Conservation (phyloP, 1,140 invertebrate species). For the Dinoponera quadriceps region DNA sequence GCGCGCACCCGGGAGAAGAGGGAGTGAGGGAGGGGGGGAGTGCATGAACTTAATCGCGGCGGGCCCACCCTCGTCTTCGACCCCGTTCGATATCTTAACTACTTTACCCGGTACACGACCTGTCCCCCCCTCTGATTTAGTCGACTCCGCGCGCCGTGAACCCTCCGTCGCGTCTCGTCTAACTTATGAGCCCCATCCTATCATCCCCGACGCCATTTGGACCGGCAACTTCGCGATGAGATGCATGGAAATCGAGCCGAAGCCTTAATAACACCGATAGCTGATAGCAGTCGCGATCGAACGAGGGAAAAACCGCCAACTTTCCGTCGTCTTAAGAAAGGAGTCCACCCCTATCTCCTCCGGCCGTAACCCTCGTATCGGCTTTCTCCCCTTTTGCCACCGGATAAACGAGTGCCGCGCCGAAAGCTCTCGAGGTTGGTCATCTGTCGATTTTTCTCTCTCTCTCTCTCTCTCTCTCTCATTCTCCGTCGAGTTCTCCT, state of each 20-base stretch:
- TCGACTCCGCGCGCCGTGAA: slow-evolving; percentile 16
- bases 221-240: slow-evolving; percentile 50
- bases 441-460: slow-evolving; percentile 1
- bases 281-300: slow-evolving; percentile 47
- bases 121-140: slow-evolving; percentile 51
- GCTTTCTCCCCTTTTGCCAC: not conserved
- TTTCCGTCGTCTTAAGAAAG: slow-evolving; percentile 21
- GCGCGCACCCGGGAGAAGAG: not conserved
- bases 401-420: slow-evolving; percentile 14
- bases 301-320: slow-evolving; percentile 23
- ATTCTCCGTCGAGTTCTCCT: not conserved
- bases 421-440: slow-evolving; percentile 22
- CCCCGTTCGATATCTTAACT: slow-evolving; percentile 55
- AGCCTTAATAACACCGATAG: slow-evolving; percentile 55
- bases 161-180: slow-evolving; percentile 5
- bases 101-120: slow-evolving; percentile 26
- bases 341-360: not conserved
- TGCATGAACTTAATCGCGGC: slow-evolving; percentile 40
- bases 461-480: slow-evolving; percentile 19
- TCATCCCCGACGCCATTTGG: slow-evolving; percentile 53
- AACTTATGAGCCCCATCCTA: slow-evolving; percentile 49
- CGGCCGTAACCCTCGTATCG: slow-evolving; percentile 11
- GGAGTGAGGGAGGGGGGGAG: not conserved
- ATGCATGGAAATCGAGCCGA: slow-evolving; percentile 46
- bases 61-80: slow-evolving; percentile 47